Evolutionary conservation across 2,797 vertebrate species (phyloP).

Genomic region (Carapus acus): DNA sequence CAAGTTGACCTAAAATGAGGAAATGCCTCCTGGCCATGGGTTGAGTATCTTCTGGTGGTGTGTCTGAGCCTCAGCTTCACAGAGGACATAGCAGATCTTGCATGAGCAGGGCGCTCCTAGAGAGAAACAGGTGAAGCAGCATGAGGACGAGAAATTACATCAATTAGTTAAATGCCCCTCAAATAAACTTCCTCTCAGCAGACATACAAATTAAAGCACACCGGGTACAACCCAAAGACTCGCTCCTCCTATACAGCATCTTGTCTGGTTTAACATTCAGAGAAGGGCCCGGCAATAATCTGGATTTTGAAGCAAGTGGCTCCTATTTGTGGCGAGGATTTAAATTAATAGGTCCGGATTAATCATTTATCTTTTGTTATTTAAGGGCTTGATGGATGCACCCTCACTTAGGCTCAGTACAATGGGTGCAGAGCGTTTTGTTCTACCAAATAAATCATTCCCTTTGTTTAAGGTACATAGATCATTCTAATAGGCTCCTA

Average conservation of each 20-base stretch:
- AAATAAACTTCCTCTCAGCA: constrained; percentile 75
- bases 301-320: constrained; percentile 65
- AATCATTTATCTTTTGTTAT: constrained; percentile 82
- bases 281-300: constrained; percentile 71
- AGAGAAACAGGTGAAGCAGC: constrained; percentile 66
- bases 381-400: constrained; percentile 76
- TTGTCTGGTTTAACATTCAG: constrained; percentile 66
- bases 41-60: constrained; percentile 14
- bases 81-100: constrained; percentile 38
- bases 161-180: constrained; percentile 77
- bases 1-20: neutral
- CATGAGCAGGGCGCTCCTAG: constrained; percentile 40
- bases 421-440: constrained; percentile 77
- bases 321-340: constrained; percentile 74
- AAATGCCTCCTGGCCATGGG: neutral
- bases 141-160: constrained; percentile 63
- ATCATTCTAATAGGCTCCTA: constrained; percentile 99
- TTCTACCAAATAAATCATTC: constrained; percentile 94
- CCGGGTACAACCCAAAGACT: constrained; percentile 58
- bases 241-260: constrained; percentile 56
- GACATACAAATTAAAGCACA: constrained; percentile 76
- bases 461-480: constrained; percentile 99
- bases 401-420: constrained; percentile 77
- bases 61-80: constrained; percentile 32
- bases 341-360: constrained; percentile 81